These are phyloP conservation scores for Arbacia lixula DNA, from an alignment of 53 echinoderm and acorn worm genomes.

Conservation along the genomic window DNA sequence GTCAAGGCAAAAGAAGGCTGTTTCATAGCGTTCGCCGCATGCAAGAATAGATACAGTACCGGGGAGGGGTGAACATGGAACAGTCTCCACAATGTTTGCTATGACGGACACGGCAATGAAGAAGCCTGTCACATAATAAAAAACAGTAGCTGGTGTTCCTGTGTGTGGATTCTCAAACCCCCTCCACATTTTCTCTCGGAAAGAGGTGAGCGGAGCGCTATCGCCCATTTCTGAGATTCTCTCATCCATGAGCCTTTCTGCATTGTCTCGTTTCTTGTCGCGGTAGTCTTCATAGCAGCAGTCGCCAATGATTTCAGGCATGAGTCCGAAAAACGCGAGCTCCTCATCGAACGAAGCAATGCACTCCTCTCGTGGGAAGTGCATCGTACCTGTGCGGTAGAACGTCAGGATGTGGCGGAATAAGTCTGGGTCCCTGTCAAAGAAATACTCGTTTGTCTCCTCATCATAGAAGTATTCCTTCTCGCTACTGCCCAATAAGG, in stretches of 20 bases:
- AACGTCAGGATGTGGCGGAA: slow-evolving; percentile 94
- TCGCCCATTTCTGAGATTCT: slow-evolving; percentile 93
- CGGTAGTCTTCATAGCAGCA: slow-evolving; percentile 99
- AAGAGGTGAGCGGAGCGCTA: slow-evolving; percentile 55
- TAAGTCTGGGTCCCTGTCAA: slow-evolving; percentile 96
- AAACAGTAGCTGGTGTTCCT: slow-evolving; percentile 84
- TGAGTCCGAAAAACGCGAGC: slow-evolving; percentile 93
- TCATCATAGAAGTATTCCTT: slow-evolving; percentile 99
- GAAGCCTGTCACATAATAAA: slow-evolving; percentile 98
- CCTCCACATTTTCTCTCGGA: slow-evolving; percentile 93
- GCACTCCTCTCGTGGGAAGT: slow-evolving; percentile 90
- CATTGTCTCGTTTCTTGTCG: slow-evolving; percentile 91
- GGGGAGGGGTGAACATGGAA: slow-evolving; percentile 87
- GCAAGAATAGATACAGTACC: slow-evolving; percentile 81
- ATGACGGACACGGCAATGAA: slow-evolving; percentile 98
- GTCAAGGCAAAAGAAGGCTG: slow-evolving; percentile 94
- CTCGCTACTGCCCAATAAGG: slow-evolving; percentile 94
- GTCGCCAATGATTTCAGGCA: slow-evolving; percentile 99
- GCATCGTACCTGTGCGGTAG: slow-evolving; percentile 98
- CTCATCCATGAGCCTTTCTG: slow-evolving; percentile 92
- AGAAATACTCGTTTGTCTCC: slow-evolving; percentile 90
- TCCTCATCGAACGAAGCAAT: slow-evolving; percentile 95
- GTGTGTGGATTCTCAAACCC: slow-evolving; percentile 96
- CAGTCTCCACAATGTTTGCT: slow-evolving; percentile 92
- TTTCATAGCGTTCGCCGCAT: slow-evolving; percentile 85